Evolutionary conservation across 2,113 vertebrate species (phyloP).

Genomic region (Rhinoderma darwinii): DNA sequence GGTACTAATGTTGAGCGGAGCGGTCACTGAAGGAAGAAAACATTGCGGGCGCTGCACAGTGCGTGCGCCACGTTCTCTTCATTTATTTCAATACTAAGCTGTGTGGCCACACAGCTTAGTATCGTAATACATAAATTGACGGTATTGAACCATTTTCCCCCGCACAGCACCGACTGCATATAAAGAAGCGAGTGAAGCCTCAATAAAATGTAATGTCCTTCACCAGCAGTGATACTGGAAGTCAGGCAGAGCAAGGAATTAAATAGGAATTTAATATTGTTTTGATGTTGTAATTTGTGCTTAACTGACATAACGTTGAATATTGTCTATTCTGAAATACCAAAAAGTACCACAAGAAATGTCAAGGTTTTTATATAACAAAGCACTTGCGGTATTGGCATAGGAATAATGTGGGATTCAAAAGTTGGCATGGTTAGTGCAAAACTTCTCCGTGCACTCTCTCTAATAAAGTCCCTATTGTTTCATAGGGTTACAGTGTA

Average conservation of each 20-base stretch:
- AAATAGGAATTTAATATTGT: background rate
- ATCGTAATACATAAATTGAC: too few relatives aligned
- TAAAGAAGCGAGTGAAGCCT: too few relatives aligned
- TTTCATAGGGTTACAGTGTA: constrained; percentile 41
- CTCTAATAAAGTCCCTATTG: constrained; percentile 49
- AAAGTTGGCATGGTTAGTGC: constrained; percentile 13
- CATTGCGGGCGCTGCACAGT: too few relatives aligned
- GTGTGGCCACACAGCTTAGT: too few relatives aligned
- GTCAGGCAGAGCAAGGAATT: background rate
- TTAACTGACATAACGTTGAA: constrained; percentile 2
- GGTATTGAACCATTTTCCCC: too few relatives aligned
- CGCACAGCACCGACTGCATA: too few relatives aligned
- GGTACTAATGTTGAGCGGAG: too few relatives aligned
- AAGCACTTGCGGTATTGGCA: constrained; percentile 29
- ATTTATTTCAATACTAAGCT: too few relatives aligned
- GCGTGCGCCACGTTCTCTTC: too few relatives aligned
- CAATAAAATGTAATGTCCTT: background rate
- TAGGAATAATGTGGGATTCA: background rate
- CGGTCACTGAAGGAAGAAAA: too few relatives aligned
- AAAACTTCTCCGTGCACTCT: constrained; percentile 4
- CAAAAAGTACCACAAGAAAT: background rate
- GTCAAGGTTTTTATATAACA: background rate
- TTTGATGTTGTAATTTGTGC: background rate
- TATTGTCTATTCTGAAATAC: background rate
- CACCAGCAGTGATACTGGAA: background rate